phyloP scores from a whole-genome alignment of 1,140 invertebrate species.

The Physella acuta region DNA sequence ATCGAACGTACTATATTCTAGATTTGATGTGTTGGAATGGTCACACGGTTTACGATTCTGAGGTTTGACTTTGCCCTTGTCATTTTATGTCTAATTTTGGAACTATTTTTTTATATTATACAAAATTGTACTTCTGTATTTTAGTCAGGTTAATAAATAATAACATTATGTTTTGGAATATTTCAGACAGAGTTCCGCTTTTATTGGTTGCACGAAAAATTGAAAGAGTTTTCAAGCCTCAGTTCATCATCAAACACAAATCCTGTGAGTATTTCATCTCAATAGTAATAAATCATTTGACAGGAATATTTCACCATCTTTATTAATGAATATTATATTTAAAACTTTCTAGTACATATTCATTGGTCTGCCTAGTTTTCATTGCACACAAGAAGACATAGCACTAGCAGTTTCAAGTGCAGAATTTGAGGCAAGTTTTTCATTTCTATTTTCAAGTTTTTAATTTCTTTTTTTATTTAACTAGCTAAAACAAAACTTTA shows the following conservation, averaged over 20 bases:
- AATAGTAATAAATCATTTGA: neutral
- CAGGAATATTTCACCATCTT: neutral
- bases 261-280: constrained; percentile 46
- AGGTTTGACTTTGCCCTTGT: too few species aligned
- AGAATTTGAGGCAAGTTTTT: constrained; percentile 1
- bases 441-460: too few species aligned
- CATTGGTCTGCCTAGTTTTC: constrained; percentile 45
- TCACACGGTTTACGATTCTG: constrained; percentile 74
- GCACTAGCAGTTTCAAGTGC: constrained; percentile 33
- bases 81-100: too few species aligned
- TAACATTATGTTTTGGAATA: too few species aligned
- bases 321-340: neutral
- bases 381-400: constrained; percentile 42
- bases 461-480: too few species aligned
- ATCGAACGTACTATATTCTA: constrained; percentile 73
- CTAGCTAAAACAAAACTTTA: too few species aligned
- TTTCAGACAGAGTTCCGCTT: constrained; percentile 70
- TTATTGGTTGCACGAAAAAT: constrained; percentile 73
- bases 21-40: constrained; percentile 83
- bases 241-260: constrained; percentile 35
- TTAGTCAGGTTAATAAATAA: too few species aligned
- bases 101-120: too few species aligned
- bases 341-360: constrained; percentile 50
- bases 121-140: too few species aligned
- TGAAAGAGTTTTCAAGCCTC: constrained; percentile 65